These are phyloP conservation scores for Hemibagrus wyckioides DNA, from an alignment of 2,113 vertebrate species.

Conservation along the genomic window DNA sequence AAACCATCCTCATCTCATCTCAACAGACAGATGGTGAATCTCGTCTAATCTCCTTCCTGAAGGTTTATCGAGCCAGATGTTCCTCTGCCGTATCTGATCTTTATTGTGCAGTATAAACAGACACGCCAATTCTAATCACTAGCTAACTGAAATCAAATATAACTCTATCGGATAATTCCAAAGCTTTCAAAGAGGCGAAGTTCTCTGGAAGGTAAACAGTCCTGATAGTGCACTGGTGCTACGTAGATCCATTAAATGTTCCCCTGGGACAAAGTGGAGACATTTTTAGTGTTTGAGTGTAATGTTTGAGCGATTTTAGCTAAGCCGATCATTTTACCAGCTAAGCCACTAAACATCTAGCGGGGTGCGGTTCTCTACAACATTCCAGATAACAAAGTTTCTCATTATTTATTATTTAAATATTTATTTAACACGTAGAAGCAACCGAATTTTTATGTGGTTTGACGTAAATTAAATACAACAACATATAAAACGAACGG, in stretches of 20 bases:
- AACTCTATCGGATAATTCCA: neutral
- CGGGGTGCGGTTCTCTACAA: neutral
- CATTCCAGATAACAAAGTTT: too few species aligned
- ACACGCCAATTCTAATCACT: neutral
- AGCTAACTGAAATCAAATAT: neutral
- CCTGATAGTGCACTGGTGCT: neutral
- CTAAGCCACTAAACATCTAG: neutral
- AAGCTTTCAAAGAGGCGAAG: neutral
- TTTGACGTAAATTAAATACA: neutral
- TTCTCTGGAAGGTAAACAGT: neutral
- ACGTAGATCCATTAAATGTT: neutral
- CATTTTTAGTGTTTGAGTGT: neutral
- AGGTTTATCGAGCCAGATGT: neutral
- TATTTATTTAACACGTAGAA: neutral
- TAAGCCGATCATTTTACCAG: too few species aligned
- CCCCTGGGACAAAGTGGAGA: neutral
- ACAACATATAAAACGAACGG: neutral
- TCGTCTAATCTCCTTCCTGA: neutral
- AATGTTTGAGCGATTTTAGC: too few species aligned
- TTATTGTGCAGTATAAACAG: neutral
- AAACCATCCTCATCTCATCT: neutral
- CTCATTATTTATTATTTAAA: too few species aligned
- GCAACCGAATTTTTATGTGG: neutral
- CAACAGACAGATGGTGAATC: constrained; percentile 43
- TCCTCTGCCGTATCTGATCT: neutral